Conservation (phyloP, 2,797 vertebrate genomes). For the Natrix natrix region DNA sequence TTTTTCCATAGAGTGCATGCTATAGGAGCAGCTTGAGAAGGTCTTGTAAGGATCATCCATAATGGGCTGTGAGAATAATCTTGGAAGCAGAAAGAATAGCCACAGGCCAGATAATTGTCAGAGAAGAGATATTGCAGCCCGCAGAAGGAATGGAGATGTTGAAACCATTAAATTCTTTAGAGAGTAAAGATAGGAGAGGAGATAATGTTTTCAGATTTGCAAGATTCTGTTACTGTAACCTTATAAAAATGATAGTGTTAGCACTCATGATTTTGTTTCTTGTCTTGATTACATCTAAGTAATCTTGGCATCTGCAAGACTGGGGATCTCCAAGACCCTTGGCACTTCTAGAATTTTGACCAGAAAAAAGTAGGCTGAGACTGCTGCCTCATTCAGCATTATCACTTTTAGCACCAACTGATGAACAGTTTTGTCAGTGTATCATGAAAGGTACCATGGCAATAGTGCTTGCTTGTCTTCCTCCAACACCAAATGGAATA, state of each 20-base stretch:
- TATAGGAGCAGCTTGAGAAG: not conserved
- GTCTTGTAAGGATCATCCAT: not conserved
- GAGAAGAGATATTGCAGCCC: not conserved
- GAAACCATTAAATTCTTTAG: not conserved
- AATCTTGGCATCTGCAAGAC: not conserved
- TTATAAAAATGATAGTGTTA: not conserved
- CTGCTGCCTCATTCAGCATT: not conserved
- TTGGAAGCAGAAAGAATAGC: not conserved
- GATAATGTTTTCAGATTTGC: not conserved
- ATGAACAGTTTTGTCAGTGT: not conserved
- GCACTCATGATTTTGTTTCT: not conserved
- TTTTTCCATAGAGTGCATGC: not conserved
- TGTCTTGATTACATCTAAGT: not conserved
- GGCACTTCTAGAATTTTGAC: not conserved
- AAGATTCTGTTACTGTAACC: not conserved
- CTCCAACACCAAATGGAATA: not conserved
- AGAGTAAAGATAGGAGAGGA: not conserved
- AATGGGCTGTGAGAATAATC: not conserved
- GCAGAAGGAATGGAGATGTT: not conserved
- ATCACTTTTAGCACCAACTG: not conserved
- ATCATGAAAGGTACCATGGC: not conserved
- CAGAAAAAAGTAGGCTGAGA: not conserved
- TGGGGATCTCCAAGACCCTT: not conserved
- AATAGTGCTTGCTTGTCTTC: not conserved
- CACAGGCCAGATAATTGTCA: not conserved